A percentile compares a stretch with the other conserved stretches of the same genome.
phyloP scores from a whole-genome alignment of 2,113 vertebrate genomes.

The Oryctolagus cuniculus region mOryCun1.1 NC_091438.1:120881501-120882000 shows the following conservation, averaged over 20 bases:
- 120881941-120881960: background rate
- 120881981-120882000: background rate
- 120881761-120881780: background rate
- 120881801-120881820: slow-evolving; percentile 3
- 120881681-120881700: background rate
- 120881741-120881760: slow-evolving; percentile 21
- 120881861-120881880: slow-evolving; percentile 28
- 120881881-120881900: background rate
- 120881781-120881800: slow-evolving; percentile 20
- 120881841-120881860: background rate
- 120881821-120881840: slow-evolving; percentile 62
- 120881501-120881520: slow-evolving; percentile 29
- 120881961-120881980: background rate
- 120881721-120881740: slow-evolving; percentile 24
- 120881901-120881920: background rate
- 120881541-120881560: slow-evolving; percentile 7
- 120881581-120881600: slow-evolving; percentile 4
- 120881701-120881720: background rate
- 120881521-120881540: slow-evolving; percentile 32
- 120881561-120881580: slow-evolving; percentile 28
- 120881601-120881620: background rate
- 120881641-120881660: slow-evolving; percentile 22
- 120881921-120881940: slow-evolving; percentile 9
- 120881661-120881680: background rate
- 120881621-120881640: slow-evolving; percentile 39